Evolutionary conservation across 2,888 invertebrate genomes (phyloP).

Genomic region (Dinocampus coccinellae): DNA sequence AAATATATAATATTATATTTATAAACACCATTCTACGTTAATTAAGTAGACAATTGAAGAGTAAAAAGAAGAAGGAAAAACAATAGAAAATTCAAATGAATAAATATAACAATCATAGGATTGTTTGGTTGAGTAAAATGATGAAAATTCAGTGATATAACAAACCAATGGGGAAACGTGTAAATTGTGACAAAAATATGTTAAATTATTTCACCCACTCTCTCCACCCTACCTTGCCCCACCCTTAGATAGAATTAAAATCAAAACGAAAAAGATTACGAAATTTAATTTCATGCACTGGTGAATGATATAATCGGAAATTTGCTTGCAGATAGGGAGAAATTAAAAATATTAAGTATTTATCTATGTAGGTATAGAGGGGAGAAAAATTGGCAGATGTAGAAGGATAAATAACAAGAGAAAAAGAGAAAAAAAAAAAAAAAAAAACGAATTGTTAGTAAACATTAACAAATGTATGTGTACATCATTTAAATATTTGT

Average conservation of each 20-base stretch:
- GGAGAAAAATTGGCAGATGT: too few species aligned
- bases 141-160: too few species aligned
- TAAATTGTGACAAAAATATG: constrained; percentile 4
- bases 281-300: constrained; percentile 32
- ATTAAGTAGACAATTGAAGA: too few species aligned
- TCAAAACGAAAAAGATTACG: constrained; percentile 19
- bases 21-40: too few species aligned
- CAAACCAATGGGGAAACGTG: too few species aligned
- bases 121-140: too few species aligned
- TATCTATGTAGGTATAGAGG: too few species aligned
- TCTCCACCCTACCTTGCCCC: too few species aligned
- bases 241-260: constrained; percentile 33
- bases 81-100: background rate
- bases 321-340: constrained; percentile 19
- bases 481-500: background rate
- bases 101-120: background rate
- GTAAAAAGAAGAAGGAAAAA: too few species aligned
- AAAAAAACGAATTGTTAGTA: background rate
- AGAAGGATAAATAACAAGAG: too few species aligned
- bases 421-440: too few species aligned
- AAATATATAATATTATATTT: too few species aligned
- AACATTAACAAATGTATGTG: background rate
- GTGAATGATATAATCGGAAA: constrained; percentile 31
- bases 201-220: background rate
- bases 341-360: constrained; percentile 6